These are phyloP conservation scores for Pachypanchax playfairii DNA, from an alignment of 2,113 vertebrate species.

Conservation along the genomic window DNA sequence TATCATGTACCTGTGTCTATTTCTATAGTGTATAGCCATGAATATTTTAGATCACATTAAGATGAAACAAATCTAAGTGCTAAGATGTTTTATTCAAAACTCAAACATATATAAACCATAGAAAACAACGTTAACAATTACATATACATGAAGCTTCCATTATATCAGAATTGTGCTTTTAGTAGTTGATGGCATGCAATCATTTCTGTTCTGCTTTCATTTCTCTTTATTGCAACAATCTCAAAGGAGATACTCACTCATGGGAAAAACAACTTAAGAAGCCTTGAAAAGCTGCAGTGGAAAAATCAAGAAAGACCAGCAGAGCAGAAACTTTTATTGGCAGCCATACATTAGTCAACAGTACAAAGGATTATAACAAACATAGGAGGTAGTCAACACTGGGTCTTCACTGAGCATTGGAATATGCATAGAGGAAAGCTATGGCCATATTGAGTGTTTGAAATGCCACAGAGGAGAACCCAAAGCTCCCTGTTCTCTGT, in stretches of 20 bases:
- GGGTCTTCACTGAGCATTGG: slow-evolving; percentile 62
- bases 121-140: too few species aligned
- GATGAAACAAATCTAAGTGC: too few species aligned
- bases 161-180: slow-evolving; percentile 8
- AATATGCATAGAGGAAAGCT: slow-evolving; percentile 74
- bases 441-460: slow-evolving; percentile 57
- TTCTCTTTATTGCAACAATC: slow-evolving; percentile 21
- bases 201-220: slow-evolving; percentile 8
- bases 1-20: too few species aligned
- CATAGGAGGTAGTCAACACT: slow-evolving; percentile 70
- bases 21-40: too few species aligned
- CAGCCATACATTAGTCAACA: slow-evolving; percentile 41
- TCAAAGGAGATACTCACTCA: not conserved
- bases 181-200: not conserved
- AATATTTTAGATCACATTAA: too few species aligned
- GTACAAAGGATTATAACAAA: slow-evolving; percentile 72
- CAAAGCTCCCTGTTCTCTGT: slow-evolving; percentile 50
- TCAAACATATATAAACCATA: too few species aligned
- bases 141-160: slow-evolving; percentile 2
- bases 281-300: not conserved
- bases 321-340: slow-evolving; percentile 66
- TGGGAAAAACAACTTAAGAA: slow-evolving; percentile 7
- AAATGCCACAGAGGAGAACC: slow-evolving; percentile 40
- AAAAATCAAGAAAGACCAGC: slow-evolving; percentile 23
- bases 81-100: too few species aligned